Evolutionary conservation across 2,888 invertebrate species (phyloP).

Genomic region (Norana najaformis): DNA sequence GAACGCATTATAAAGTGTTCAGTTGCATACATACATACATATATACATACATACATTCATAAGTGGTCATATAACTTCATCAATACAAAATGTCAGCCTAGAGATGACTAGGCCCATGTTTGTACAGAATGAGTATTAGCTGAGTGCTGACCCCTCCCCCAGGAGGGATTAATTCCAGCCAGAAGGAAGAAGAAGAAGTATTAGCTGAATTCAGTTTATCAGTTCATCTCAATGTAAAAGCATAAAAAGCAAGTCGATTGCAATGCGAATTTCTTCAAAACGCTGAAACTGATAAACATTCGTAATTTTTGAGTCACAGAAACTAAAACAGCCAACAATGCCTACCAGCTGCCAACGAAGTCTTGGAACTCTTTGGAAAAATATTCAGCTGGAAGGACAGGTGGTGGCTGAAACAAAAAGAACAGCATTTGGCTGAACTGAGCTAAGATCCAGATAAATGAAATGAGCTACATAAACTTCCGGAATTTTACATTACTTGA

Average conservation of each 20-base stretch:
- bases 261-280: not conserved
- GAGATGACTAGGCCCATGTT: too few species aligned
- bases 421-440: not conserved
- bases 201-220: too few species aligned
- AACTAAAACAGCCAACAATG: not conserved
- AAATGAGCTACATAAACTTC: too few species aligned
- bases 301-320: not conserved
- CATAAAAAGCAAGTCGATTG: not conserved
- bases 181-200: too few species aligned
- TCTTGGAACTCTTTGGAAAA: slow-evolving; percentile 91
- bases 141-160: not conserved
- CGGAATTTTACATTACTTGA: not conserved
- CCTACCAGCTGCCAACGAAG: slow-evolving; percentile 70
- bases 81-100: too few species aligned
- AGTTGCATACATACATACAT: too few species aligned
- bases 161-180: too few species aligned
- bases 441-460: too few species aligned
- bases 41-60: too few species aligned
- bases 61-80: too few species aligned
- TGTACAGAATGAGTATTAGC: not conserved
- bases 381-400: slow-evolving; percentile 80
- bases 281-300: not conserved
- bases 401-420: slow-evolving; percentile 73
- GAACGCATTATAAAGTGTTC: too few species aligned
- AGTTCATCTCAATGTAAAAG: not conserved